Conservation (phyloP, 1,140 invertebrate species). For the Drosophila erecta region DNA sequence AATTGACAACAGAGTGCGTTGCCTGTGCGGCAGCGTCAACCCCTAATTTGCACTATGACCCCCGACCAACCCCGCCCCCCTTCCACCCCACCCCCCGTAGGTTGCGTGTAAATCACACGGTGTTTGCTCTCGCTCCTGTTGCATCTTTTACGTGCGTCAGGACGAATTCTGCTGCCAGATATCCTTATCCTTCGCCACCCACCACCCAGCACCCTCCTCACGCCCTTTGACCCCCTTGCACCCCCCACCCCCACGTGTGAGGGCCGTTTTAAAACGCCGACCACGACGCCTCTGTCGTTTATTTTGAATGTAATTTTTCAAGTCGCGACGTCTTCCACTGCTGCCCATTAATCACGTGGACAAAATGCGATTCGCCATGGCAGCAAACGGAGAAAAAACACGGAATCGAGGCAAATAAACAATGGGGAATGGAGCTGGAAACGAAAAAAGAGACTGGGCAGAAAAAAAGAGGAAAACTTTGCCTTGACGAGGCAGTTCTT, state of each 20-base stretch:
- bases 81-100: conserved; percentile 11
- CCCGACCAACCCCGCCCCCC: not conserved
- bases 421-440: conserved; percentile 17
- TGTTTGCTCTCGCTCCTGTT: conserved; percentile 76
- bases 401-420: conserved; percentile 38
- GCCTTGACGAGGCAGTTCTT: conserved; percentile 47
- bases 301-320: conserved; percentile 80
- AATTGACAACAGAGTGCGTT: conserved; percentile 75
- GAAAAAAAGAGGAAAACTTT: conserved; percentile 5
- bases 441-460: not conserved
- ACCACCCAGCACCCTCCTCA: not conserved
- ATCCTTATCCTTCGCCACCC: conserved; percentile 46
- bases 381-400: conserved; percentile 36
- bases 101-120: conserved; percentile 80
- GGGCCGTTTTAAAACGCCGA: conserved; percentile 72
- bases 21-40: conserved; percentile 46
- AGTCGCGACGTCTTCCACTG: conserved; percentile 76
- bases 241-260: conserved; percentile 55
- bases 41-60: conserved; percentile 73
- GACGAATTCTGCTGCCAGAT: conserved; percentile 6
- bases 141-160: conserved; percentile 76
- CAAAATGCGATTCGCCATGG: conserved; percentile 65
- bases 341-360: conserved; percentile 71
- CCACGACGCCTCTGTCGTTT: conserved; percentile 55
- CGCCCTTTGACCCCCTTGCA: not conserved